A percentile compares a stretch with the other conserved stretches of the same genome.
phyloP scores from a whole-genome alignment of 1,140 invertebrate genomes.

The Mya arenaria region DNA sequence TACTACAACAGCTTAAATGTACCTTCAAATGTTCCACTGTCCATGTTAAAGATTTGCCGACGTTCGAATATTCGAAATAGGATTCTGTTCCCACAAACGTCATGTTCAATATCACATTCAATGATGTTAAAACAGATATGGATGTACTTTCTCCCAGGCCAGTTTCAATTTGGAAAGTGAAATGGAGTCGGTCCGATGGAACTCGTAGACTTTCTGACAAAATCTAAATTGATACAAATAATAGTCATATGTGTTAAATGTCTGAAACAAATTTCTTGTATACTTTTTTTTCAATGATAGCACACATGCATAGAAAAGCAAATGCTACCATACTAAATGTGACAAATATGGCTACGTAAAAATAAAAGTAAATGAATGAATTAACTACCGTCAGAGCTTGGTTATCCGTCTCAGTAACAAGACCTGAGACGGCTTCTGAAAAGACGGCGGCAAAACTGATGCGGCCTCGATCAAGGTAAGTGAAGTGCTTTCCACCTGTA shows the following conservation, averaged over 20 bases:
- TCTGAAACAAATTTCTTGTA: neutral
- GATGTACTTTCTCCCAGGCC: neutral
- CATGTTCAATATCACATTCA: neutral
- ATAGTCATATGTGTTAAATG: neutral
- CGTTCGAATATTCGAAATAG: too few species aligned
- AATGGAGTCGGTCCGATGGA: neutral
- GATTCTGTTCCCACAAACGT: neutral
- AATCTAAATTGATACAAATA: neutral
- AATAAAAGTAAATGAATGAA: neutral
- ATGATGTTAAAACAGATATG: neutral
- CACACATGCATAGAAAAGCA: neutral
- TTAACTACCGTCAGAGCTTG: slow-evolving; percentile 1
- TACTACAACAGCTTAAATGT: too few species aligned
- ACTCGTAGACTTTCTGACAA: neutral
- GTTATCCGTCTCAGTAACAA: neutral
- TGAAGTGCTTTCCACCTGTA: slow-evolving; percentile 2
- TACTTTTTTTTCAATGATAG: neutral
- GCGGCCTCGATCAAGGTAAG: slow-evolving; percentile 5
- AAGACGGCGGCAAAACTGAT: slow-evolving; percentile 24
- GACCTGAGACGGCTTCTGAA: neutral
- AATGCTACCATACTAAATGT: neutral
- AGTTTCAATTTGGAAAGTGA: neutral
- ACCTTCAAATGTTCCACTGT: too few species aligned
- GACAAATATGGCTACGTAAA: neutral
- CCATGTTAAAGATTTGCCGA: too few species aligned